Evolutionary conservation across 2,888 invertebrate species (phyloP).

Genomic region (Trisateles emortualis): DNA sequence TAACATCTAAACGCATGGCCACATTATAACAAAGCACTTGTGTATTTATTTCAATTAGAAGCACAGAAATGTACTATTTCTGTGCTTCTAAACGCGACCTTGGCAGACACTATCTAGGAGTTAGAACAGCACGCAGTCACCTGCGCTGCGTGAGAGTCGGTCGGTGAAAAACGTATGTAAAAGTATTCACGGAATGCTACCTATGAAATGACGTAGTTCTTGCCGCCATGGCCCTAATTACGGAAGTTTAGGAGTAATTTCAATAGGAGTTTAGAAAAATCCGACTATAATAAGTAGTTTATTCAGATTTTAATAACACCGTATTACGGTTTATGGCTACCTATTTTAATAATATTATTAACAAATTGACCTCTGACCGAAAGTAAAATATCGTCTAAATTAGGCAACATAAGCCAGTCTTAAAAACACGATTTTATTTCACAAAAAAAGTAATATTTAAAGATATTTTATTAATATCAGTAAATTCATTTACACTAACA

Average conservation of each 20-base stretch:
- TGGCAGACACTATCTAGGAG: constrained; percentile 45
- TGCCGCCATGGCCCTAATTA: constrained; percentile 5
- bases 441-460: constrained; percentile 15
- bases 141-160: constrained; percentile 19
- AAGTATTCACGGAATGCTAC: constrained; percentile 14
- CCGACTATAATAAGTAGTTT: too few relatives aligned
- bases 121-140: constrained; percentile 37
- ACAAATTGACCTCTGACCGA: constrained; percentile 2
- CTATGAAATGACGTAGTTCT: constrained; percentile 18
- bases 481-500: constrained; percentile 27
- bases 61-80: constrained; percentile 55
- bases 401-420: neutral
- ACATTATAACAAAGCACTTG: constrained; percentile 46
- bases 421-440: neutral
- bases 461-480: constrained; percentile 19
- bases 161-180: constrained; percentile 6
- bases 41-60: constrained; percentile 58
- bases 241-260: too few relatives aligned
- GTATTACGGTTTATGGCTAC: neutral
- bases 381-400: neutral
- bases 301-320: too few relatives aligned
- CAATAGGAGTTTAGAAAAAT: too few relatives aligned
- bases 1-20: constrained; percentile 27
- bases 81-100: constrained; percentile 50
- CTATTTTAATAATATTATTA: neutral